phyloP scores from a whole-genome alignment of 2,888 invertebrate species.

The Mellilla xanthometata region DNA sequence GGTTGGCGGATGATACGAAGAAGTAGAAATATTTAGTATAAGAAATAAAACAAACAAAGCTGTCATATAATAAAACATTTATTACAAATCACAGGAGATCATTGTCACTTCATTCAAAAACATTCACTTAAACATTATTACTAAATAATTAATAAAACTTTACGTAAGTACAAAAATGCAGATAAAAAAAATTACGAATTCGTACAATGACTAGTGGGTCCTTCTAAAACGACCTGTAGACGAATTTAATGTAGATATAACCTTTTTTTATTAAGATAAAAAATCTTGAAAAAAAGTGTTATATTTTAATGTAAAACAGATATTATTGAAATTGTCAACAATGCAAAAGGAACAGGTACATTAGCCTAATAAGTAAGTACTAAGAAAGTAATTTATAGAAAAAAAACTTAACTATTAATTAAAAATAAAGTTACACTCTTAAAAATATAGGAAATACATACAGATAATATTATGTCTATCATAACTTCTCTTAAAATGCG shows the following conservation, averaged over 20 bases:
- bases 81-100: slow-evolving; percentile 60
- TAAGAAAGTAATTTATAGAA: neutral
- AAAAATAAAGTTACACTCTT: slow-evolving; percentile 25
- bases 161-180: slow-evolving; percentile 16
- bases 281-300: neutral
- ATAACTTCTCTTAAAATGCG: slow-evolving; percentile 36
- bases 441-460: slow-evolving; percentile 15
- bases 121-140: neutral
- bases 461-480: slow-evolving; percentile 12
- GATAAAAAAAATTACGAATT: neutral
- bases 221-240: slow-evolving; percentile 22
- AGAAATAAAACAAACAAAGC: neutral
- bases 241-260: neutral
- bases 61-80: slow-evolving; percentile 53
- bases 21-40: too few relatives aligned
- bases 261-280: neutral
- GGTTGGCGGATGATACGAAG: too few relatives aligned
- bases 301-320: neutral
- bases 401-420: neutral
- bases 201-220: slow-evolving; percentile 23
- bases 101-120: slow-evolving; percentile 8
- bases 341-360: neutral
- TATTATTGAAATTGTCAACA: neutral
- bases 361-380: neutral
- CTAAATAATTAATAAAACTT: neutral